Base-by-base conservation (phyloP, 2,113 vertebrate genomes). In the Poicephalus gulielmi region DNA sequence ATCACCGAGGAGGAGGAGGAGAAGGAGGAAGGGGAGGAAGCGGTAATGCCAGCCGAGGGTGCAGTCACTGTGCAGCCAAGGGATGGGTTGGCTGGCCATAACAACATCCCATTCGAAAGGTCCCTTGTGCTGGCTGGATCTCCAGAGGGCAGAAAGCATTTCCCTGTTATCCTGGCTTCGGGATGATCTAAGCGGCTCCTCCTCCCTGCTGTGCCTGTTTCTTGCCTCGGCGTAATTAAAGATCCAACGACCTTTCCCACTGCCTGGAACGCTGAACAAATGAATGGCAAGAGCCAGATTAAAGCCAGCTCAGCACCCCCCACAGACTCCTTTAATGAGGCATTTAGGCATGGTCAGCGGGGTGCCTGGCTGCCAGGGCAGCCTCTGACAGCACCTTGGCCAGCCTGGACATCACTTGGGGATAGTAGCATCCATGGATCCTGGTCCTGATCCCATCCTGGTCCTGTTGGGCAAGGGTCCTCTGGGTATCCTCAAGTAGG, bases 261-360 rank as follows among this genome's bases (percentile, higher is more conserved):
- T 86, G 83, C 67, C 79, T 63, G 82, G 86, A 75, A 77, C 3
- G 31, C 71, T 88, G 89, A 92, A 90, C 90, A 75, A 88, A 93
- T 63, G 80, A 67, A 76, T 10, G 44, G 71, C 53, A 88, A 92
- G 70, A 8, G 4, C 28, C 88, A 68, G 73, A 75, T 90, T 83
- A 90, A 39, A 86, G 89, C 73, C 8, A 5, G 78, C 94, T 93
- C 41, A 16, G 76, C 86, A 71, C 60, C 52, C 77, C 83, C 84
- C 2, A 6, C 86, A 86, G 76, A 95, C 88, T 83, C 93, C 87
- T 94, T 74, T 90, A 94, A 88, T 67, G 88, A 93, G 90, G 43
- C 80, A 0, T 81, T 92, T 88, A 83, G 93, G 63, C 46, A 83
- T 33, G 66, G 73, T 49, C 86, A 55, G 69, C 3, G 0, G 88